These are phyloP conservation scores for Eptatretus burgeri DNA, from an alignment of 2,113 vertebrate genomes.

Conservation along the genomic window DNA sequence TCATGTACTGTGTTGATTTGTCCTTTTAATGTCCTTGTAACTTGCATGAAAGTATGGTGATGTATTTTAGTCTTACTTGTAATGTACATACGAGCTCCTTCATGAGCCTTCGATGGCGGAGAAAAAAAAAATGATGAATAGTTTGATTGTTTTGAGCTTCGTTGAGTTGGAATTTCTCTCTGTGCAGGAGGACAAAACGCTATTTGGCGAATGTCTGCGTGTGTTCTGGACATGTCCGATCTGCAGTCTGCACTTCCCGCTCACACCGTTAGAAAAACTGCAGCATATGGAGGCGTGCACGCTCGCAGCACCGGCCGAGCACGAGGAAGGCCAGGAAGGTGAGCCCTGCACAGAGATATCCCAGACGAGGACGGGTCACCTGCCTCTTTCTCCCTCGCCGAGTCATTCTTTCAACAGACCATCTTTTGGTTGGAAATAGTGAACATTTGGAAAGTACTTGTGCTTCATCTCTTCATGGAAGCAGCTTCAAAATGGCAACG, in stretches of 20 bases:
- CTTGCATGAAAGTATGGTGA: no score
- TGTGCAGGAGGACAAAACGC: constrained; percentile 28
- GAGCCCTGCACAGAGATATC: rapidly evolving
- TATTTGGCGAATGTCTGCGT: constrained; percentile 54
- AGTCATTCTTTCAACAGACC: background rate
- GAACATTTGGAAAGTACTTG: no score
- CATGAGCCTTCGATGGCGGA: no score
- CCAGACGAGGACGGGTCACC: constrained; percentile 7
- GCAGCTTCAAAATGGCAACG: no score
- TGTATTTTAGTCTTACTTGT: no score
- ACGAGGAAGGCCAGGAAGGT: constrained; percentile 10
- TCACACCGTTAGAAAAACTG: constrained; percentile 50
- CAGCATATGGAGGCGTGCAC: constrained; percentile 34
- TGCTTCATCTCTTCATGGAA: background rate
- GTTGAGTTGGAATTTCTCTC: no score
- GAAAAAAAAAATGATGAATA: no score
- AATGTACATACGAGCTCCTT: no score
- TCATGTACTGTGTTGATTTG: no score
- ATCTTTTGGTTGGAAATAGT: rapidly evolving
- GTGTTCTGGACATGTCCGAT: constrained; percentile 56
- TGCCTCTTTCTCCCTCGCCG: rapidly evolving
- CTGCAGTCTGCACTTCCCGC: constrained; percentile 42
- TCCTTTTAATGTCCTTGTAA: no score
- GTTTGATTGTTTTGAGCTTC: no score
- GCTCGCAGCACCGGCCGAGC: constrained; percentile 8